A percentile compares a stretch with the other conserved stretches of the same genome.
These are phyloP conservation scores for Camponotus floridanus DNA, from an alignment of 1,140 invertebrate genomes.

Conservation along the genomic window DNA sequence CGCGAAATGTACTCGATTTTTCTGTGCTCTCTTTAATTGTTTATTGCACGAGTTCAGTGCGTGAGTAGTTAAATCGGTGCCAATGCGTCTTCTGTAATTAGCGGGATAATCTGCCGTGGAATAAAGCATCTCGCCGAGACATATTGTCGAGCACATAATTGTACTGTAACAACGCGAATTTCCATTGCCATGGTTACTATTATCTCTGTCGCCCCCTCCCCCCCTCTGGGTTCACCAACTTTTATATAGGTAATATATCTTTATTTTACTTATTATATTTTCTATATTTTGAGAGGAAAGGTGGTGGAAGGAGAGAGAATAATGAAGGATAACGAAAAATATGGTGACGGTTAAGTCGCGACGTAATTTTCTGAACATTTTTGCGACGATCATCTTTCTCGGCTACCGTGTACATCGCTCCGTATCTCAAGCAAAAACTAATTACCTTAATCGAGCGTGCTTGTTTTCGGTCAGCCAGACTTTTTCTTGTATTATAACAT, in stretches of 20 bases:
- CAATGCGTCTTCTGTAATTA: conserved; percentile 53
- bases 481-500: conserved; percentile 21
- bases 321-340: conserved; percentile 1
- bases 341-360: conserved; percentile 31
- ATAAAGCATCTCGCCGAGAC: conserved; percentile 60
- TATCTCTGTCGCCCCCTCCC: conserved; percentile 35
- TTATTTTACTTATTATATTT: conserved; percentile 51
- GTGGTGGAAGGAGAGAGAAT: background rate
- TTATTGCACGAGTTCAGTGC: background rate
- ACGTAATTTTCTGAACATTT: conserved; percentile 56
- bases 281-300: background rate
- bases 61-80: conserved; percentile 47
- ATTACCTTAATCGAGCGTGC: conserved; percentile 34
- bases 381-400: conserved; percentile 40
- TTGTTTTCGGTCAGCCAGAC: conserved; percentile 21
- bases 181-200: conserved; percentile 58
- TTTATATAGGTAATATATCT: conserved; percentile 53
- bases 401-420: conserved; percentile 13
- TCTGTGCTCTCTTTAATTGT: conserved; percentile 5
- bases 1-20: background rate
- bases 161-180: conserved; percentile 75
- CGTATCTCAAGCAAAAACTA: conserved; percentile 48
- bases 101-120: conserved; percentile 61
- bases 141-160: conserved; percentile 73
- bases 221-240: background rate